phyloP scores from a whole-genome alignment of 1,140 invertebrate genomes.

The Pararge aegeria region DNA sequence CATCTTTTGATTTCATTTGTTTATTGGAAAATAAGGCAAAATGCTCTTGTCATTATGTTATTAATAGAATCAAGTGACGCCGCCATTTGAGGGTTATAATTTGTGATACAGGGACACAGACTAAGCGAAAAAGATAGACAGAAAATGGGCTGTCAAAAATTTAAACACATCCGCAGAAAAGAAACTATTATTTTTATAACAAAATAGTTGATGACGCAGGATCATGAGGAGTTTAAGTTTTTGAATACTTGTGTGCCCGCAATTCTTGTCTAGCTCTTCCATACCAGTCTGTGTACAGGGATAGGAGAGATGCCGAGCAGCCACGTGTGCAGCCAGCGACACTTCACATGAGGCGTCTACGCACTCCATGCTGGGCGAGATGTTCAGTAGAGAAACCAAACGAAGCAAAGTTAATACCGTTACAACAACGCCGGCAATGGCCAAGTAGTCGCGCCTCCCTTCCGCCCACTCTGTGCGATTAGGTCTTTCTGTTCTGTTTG shows the following conservation, averaged over 20 bases:
- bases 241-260: not conserved
- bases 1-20: conserved; percentile 22
- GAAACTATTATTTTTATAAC: no score
- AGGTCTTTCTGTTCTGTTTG: conserved; percentile 75
- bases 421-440: conserved; percentile 70
- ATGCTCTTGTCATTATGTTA: conserved; percentile 1
- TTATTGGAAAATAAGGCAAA: conserved; percentile 12
- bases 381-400: conserved; percentile 80
- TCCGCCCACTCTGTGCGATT: conserved; percentile 75
- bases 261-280: not conserved
- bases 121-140: not conserved
- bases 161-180: not conserved
- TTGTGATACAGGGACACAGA: conserved; percentile 64
- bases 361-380: conserved; percentile 88
- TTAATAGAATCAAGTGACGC: no score
- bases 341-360: conserved; percentile 84
- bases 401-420: conserved; percentile 78
- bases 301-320: conserved; percentile 65
- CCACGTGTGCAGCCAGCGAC: conserved; percentile 59
- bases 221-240: not conserved
- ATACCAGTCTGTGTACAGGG: conserved; percentile 30
- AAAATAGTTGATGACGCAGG: no score
- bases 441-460: conserved; percentile 77
- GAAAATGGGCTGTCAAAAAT: not conserved
- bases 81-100: conserved; percentile 52